Percentiles rank a stretch among this genome's conserved stretches.
Conservation (phyloP, 2,888 invertebrate genomes). For the Subacronicta megacephala region DNA sequence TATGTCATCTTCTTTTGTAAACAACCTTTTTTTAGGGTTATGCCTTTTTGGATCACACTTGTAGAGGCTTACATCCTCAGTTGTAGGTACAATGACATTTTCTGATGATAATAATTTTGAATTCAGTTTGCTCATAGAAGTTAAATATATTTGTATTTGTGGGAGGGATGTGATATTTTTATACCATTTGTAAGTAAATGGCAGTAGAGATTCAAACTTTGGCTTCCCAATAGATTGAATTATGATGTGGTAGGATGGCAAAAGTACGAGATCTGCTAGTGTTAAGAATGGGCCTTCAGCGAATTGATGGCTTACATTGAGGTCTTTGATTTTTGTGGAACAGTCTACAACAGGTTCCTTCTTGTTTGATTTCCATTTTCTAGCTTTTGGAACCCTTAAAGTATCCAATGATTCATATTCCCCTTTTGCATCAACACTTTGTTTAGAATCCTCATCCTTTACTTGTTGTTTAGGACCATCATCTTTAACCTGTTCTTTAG, state of each 20-base stretch:
- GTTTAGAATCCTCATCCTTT: conserved; percentile 1
- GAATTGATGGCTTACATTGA: conserved; percentile 92
- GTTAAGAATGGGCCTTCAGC: conserved; percentile 96
- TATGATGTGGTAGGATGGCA: conserved; percentile 92
- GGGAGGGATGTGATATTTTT: conserved; percentile 67
- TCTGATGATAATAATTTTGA: conserved; percentile 51
- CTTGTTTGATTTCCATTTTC: conserved; percentile 43
- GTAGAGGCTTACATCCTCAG: conserved; percentile 92
- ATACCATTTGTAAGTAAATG: conserved; percentile 92
- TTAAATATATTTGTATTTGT: conserved; percentile 56
- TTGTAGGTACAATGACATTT: conserved; percentile 78
- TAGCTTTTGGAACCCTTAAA: conserved; percentile 26
- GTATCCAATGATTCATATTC: conserved; percentile 6
- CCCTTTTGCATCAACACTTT: neutral
- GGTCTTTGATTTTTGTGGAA: conserved; percentile 44
- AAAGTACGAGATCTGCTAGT: conserved; percentile 94
- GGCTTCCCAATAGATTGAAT: conserved; percentile 80
- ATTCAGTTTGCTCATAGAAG: conserved; percentile 54
- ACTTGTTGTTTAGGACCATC: conserved; percentile 30
- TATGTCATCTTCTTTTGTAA: conserved; percentile 94
- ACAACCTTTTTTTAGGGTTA: conserved; percentile 92
- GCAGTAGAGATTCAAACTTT: conserved; percentile 83
- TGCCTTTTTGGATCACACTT: conserved; percentile 94
- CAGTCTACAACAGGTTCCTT: conserved; percentile 19
- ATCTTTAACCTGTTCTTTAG: too few relatives aligned